Evolutionary conservation across 2,888 invertebrate species (phyloP), one percentile per base, ranked within the genome.

Genomic region (Gastracanthus pulcherrimus): DNA sequence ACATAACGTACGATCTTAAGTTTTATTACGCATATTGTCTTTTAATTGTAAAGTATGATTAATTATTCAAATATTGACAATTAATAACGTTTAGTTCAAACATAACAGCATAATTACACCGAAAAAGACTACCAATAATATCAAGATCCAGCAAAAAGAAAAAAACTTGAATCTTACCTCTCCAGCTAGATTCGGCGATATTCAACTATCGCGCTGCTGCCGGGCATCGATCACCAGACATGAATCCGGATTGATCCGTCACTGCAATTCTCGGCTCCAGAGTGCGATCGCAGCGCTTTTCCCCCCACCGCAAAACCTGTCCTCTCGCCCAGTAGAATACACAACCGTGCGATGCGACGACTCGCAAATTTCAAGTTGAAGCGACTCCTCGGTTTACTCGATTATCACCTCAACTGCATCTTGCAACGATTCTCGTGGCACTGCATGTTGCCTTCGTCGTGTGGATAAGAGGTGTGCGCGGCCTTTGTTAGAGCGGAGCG

Each of bases 221-320:
- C n/a, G n/a, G 5, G 7, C 3, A 55, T 23, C 26, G 55, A 41
- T 11, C 26, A 23, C 55, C 55, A 55, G 26, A 26, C n/a, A 26
- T 11, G 23, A 9, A 11, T 55, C 2, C 1, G 55, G n/a, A n/a
- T 3, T 23, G 55, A 11, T 55, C 26, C 55, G 55, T 55, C 23
- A 23, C 55, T 55, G 55, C 9, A 26, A 55, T 55, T 55, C 55
- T 55, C n/a, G 13, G 2, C 55, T 0, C 55, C 26, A 13, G 55
- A 26, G 26, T 55, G 55, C 72, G 78, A 79, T 31, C 9, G 72
- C 58, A 79, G 72, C 78, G 78, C 71, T 71, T 64, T 34, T 36
- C 48, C 19, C 45, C n/a, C 7, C 55, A 55, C 55, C 26, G 4
- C 23, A 55, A 48, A 55, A 7, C 9, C 4, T 55, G 23, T 23